Evolutionary conservation across 2,888 invertebrate species (phyloP), one percentile per base, ranked within the genome.

Genomic region (Halocaridina rubra): DNA sequence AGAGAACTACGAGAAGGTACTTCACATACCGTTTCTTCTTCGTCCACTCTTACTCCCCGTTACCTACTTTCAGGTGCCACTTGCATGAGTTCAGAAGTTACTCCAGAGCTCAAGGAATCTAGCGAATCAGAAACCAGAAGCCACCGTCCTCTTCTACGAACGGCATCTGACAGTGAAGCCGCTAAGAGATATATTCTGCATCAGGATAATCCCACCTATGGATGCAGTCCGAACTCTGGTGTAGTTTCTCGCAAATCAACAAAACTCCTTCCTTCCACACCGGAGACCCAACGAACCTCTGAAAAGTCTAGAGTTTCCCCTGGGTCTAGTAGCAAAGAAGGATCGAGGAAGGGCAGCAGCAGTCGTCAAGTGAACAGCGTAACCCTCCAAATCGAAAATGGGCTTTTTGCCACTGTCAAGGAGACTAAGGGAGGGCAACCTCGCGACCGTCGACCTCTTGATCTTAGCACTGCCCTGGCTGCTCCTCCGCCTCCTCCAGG

Each of bases 331-430:
- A 3, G 19, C 61, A 59, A 59, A 24, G 39, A 33, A 7, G 16
- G 16, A 46, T 19, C 46, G 2, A 64, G 81, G 3, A 76, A 67
- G 57, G 32, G 57, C 2, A 69, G 80, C 19, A 24, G 57, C 2
- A 69, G 80, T n/a, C 71, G 59, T 7, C 80, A 80, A 33, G 76
- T 76, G 53, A 81, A 76, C 81, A 81, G 81, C 61, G 81, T 76
- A 22, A 76, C 59, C 24, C 57, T 81, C 16, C 75, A 81, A 24
- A 81, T 81, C 29, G 81, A 81, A 46, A 81, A 76, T 30, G 81
- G 81, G n/a, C 81, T 81, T 67, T 81, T 81, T 39, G 81, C 81
- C 24, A 81, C 81, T 8, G 76, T 64, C 32, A 57, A 13, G 16
- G 24, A 24, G 8, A n/a, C 71, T 32, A 10, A 27, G n/a, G 72